Base-by-base conservation (phyloP, 2,797 vertebrate species). In the Cirrhinus mrigala region DNA sequence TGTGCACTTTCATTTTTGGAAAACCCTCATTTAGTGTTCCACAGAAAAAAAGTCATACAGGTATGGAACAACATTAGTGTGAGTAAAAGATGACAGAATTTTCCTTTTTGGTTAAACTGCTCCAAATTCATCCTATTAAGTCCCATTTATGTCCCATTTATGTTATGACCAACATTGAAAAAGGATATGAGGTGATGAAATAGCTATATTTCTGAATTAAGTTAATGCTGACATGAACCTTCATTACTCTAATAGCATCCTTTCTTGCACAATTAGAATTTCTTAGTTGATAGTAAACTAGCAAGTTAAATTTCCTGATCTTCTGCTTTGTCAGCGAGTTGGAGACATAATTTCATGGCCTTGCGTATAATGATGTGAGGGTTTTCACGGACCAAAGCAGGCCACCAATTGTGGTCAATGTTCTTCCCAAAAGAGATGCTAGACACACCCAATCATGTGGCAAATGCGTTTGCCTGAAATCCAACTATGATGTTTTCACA, bases 361-460 rank as follows among this genome's bases (percentile, higher is more conserved):
- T 92, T 10, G 80, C 90, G 83, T 94, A 91, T 95, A 95, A 95
- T 94, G 93, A 95, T 95, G 93, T 93, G 94, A 94, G 92, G 92
- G 89, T 88, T 56, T 88, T 89, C 89, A 90, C 90, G 64, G 89
- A 93, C 94, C 90, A 92, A 93, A 93, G 92, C 90, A 94, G 91
- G 90, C 92, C 93, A 93, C 86, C 94, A 92, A 95, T 95, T 95
- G 94, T 95, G 95, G 95, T 96, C 92, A 92, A 89, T 89, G 75
- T 88, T 85, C 7, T 40, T 86, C 90, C 90, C 91, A 91, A 86
- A 89, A 79, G 50, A 78, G 71, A 93, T 90, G 90, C 86, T 48
- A 70, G 94, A 90, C 95, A 95, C 94, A 92, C 95, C 95, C 95
- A 80, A 44, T 44, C 78, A 74, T 79, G 40, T 73, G 83, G 52